Evolutionary conservation across 2,888 invertebrate species (phyloP).

Genomic region (Amitus sp.): DNA sequence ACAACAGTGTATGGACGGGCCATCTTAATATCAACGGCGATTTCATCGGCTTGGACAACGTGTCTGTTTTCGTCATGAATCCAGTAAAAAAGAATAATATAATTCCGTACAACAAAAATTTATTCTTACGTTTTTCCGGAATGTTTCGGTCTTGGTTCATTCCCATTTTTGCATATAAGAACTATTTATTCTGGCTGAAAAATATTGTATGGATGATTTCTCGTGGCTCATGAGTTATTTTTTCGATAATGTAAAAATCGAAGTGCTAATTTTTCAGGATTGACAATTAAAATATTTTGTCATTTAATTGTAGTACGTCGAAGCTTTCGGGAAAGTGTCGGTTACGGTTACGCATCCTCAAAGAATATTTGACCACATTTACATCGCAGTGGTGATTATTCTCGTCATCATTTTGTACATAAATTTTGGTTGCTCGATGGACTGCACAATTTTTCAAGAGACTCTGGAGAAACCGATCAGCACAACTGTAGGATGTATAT

Average conservation of each 20-base stretch:
- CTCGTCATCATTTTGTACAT: constrained; percentile 85
- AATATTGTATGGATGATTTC: too few relatives aligned
- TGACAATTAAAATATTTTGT: too few relatives aligned
- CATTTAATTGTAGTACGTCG: constrained; percentile 36
- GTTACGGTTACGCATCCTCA: constrained; percentile 72
- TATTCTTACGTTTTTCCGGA: too few relatives aligned
- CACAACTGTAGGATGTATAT: constrained; percentile 79
- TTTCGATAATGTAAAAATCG: not conserved
- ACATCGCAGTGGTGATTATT: constrained; percentile 78
- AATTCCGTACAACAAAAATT: not conserved
- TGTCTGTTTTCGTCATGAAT: constrained; percentile 41
- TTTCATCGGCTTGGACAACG: constrained; percentile 67
- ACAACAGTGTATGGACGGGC: constrained; percentile 53
- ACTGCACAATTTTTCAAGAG: constrained; percentile 75
- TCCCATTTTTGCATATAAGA: too few relatives aligned
- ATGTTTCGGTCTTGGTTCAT: too few relatives aligned
- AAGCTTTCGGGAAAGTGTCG: constrained; percentile 54
- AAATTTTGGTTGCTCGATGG: constrained; percentile 91
- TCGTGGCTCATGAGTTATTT: too few relatives aligned
- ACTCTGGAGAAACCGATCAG: constrained; percentile 80
- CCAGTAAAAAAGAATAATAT: constrained; percentile 37
- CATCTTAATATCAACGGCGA: constrained; percentile 64
- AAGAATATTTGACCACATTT: constrained; percentile 77
- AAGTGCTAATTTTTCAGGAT: constrained; percentile 47
- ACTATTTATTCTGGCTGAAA: too few relatives aligned